phyloP scores from a whole-genome alignment of 2,797 vertebrate genomes.

The Tragelaphus eurycerus region DNA sequence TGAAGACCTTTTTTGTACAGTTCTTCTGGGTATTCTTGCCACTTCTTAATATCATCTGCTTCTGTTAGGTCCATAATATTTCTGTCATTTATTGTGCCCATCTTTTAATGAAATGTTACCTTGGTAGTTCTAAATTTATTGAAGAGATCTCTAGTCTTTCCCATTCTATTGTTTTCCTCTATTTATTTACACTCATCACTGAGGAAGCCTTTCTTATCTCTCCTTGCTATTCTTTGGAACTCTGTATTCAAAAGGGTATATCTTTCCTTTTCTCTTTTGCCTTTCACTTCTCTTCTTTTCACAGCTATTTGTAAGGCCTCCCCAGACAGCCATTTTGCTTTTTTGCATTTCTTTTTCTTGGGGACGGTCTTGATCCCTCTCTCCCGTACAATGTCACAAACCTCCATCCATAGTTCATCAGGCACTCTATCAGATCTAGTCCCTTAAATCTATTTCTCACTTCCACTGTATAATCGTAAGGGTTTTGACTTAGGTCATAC shows the following conservation, averaged over 20 bases:
- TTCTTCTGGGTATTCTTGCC: background rate
- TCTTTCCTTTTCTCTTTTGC: background rate
- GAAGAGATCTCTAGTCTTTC: background rate
- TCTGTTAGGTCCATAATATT: background rate
- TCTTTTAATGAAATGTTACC: background rate
- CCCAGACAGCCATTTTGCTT: background rate
- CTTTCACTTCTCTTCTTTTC: background rate
- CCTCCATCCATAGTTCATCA: background rate
- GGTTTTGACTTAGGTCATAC: background rate
- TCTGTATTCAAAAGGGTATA: background rate
- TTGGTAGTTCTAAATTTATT: background rate
- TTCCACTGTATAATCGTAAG: background rate
- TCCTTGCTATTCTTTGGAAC: background rate
- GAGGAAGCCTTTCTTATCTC: background rate
- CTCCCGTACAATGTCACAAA: background rate
- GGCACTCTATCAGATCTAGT: background rate
- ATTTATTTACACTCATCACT: background rate
- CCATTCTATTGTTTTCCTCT: background rate
- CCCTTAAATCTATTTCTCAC: background rate
- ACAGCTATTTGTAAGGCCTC: background rate
- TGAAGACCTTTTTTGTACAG: background rate
- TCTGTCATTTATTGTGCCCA: background rate
- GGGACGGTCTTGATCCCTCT: background rate
- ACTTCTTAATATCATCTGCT: background rate
- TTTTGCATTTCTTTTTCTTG: background rate